phyloP scores from a whole-genome alignment of 2,113 vertebrate genomes.

The Pandion haliaetus region DNA sequence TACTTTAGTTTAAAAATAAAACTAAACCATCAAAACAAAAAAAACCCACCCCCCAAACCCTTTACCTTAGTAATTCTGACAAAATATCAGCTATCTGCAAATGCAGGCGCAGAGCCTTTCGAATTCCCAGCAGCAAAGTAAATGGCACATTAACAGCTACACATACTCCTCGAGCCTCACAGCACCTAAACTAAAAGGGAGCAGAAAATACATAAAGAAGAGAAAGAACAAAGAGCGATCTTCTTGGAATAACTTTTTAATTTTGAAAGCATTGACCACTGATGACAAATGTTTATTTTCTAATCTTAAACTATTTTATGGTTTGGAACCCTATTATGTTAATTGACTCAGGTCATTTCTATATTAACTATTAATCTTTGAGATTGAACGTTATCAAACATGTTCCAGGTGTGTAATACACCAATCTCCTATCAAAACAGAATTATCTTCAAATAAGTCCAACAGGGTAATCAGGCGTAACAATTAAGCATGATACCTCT shows the following conservation, averaged over 20 bases:
- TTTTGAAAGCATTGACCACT: background rate
- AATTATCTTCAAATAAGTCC: background rate
- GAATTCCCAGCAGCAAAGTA: background rate
- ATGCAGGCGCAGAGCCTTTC: background rate
- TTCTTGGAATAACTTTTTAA: background rate
- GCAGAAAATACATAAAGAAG: fast-evolving
- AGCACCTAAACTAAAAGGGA: background rate
- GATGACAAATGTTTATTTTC: background rate
- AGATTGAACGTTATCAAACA: background rate
- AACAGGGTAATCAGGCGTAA: background rate
- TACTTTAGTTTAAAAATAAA: background rate
- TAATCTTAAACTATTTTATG: background rate
- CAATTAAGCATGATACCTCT: background rate
- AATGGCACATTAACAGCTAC: background rate
- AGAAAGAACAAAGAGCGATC: background rate
- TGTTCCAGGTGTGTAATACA: background rate
- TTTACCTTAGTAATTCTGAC: background rate
- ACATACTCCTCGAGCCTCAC: background rate
- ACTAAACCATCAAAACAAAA: background rate
- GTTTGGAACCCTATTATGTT: background rate
- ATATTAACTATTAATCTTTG: background rate
- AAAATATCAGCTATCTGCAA: background rate
- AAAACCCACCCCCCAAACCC: too few relatives aligned
- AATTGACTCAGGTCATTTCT: background rate
- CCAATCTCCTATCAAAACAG: background rate